Evolutionary conservation across 2,888 invertebrate species (phyloP).

Genomic region (Xylota segnis): DNA sequence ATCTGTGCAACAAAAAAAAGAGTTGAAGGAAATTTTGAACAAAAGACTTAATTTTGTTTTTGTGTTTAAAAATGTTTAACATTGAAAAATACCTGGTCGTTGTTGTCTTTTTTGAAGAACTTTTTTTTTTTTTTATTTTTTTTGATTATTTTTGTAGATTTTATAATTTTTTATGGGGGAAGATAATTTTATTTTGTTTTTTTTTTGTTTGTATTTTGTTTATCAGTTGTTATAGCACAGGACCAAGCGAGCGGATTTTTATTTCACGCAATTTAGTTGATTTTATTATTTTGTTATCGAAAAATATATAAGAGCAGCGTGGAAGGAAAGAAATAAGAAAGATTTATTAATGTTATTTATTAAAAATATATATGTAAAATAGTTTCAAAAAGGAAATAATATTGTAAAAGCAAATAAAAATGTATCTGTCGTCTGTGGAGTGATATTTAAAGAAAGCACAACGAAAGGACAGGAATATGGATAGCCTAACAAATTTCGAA

Average conservation of each 20-base stretch:
- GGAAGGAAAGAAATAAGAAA: constrained; percentile 70
- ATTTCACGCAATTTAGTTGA: constrained; percentile 46
- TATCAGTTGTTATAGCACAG: constrained; percentile 56
- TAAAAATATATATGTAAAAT: background rate
- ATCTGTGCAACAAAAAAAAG: constrained; percentile 50
- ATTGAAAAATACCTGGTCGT: constrained; percentile 82
- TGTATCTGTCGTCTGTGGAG: constrained; percentile 1
- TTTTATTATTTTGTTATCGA: constrained; percentile 55
- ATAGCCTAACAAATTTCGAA: no score
- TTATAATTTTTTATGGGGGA: constrained; percentile 38
- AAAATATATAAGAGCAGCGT: constrained; percentile 66
- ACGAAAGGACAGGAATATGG: no score
- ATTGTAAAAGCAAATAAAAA: background rate
- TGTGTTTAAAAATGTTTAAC: constrained; percentile 36
- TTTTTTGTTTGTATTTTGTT: constrained; percentile 37
- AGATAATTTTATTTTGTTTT: constrained; percentile 10
- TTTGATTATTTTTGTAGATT: constrained; percentile 40
- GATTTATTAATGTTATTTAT: constrained; percentile 31
- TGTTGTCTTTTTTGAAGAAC: constrained; percentile 84
- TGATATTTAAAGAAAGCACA: constrained; percentile 23
- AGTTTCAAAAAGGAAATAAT: background rate
- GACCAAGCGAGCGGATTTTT: constrained; percentile 62
- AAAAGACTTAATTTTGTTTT: constrained; percentile 35
- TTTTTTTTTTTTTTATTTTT: constrained; percentile 76
- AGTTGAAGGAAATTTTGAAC: constrained; percentile 36